Conservation (phyloP, 2,797 vertebrate genomes). For the Phataginus tricuspis region DNA sequence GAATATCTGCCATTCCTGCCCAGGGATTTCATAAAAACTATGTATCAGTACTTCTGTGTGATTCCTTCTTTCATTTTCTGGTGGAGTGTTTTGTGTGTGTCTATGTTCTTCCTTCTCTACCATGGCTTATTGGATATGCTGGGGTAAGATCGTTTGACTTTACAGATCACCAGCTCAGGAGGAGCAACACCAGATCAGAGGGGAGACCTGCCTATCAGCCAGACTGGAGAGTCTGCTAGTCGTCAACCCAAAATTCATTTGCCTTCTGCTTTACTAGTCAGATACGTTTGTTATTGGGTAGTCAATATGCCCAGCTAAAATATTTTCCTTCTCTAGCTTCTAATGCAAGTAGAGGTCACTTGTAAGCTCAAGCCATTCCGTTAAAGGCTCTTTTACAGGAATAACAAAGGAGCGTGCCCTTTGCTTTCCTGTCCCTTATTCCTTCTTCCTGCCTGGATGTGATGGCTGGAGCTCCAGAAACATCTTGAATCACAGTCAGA, state of each 20-base stretch:
- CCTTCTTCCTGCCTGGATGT: not conserved
- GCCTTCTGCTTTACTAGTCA: not conserved
- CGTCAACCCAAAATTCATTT: not conserved
- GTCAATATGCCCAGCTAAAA: not conserved
- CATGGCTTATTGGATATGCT: too few relatives aligned
- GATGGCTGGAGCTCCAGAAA: not conserved
- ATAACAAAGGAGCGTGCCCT: not conserved
- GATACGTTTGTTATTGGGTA: not conserved
- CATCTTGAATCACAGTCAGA: not conserved
- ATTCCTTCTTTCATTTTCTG: not conserved
- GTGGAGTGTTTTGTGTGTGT: too few relatives aligned
- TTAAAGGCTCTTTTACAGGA: not conserved
- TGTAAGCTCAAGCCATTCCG: not conserved
- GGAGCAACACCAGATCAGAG: not conserved
- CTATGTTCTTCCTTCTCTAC: not conserved
- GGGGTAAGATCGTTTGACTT: not conserved
- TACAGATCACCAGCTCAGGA: not conserved
- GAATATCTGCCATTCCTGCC: not conserved
- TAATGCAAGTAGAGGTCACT: not conserved
- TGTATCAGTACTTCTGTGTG: not conserved
- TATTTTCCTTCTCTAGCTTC: not conserved
- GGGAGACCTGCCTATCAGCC: not conserved
- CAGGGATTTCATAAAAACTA: not conserved
- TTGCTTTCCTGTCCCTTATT: not conserved
- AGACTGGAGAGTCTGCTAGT: not conserved